These are phyloP conservation scores for Luehdorfia chinensis DNA, from an alignment of 1,140 invertebrate species.

Conservation along the genomic window DNA sequence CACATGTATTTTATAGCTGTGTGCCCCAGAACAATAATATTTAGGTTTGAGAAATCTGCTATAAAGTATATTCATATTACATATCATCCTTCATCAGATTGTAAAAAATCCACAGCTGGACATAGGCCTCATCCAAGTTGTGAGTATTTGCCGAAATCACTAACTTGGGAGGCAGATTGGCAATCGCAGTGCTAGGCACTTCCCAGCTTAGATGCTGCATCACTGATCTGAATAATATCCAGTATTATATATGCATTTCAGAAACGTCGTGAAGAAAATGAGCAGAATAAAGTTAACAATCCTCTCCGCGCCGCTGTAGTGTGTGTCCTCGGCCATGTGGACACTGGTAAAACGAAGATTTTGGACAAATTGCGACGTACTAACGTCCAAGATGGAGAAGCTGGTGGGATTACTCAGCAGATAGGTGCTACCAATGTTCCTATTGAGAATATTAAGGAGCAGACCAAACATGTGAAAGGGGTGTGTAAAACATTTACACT, in stretches of 20 bases:
- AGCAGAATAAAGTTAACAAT: constrained; percentile 88
- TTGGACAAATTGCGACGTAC: constrained; percentile 96
- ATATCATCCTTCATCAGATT: no score
- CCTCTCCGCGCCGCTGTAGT: constrained; percentile 96
- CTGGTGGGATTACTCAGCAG: constrained; percentile 99
- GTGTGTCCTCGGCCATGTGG: constrained; percentile 99
- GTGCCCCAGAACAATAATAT: no score
- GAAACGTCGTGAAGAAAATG: constrained; percentile 89
- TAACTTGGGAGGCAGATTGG: no score
- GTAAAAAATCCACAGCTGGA: no score
- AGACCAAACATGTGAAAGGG: constrained; percentile 95
- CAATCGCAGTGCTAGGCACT: no score
- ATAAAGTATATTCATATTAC: no score
- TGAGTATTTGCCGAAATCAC: no score
- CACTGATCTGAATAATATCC: no score
- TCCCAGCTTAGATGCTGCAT: no score
- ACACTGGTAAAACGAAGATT: constrained; percentile 99
- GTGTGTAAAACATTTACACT: constrained; percentile 72
- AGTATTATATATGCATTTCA: constrained; percentile 67
- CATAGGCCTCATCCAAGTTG: no score
- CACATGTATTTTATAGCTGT: no score
- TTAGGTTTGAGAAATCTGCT: no score
- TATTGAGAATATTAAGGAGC: constrained; percentile 95
- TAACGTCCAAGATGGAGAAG: constrained; percentile 98
- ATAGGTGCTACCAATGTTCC: constrained; percentile 99